Conservation (phyloP, 1,140 invertebrate species). For the Frieseomelitta varia region DNA sequence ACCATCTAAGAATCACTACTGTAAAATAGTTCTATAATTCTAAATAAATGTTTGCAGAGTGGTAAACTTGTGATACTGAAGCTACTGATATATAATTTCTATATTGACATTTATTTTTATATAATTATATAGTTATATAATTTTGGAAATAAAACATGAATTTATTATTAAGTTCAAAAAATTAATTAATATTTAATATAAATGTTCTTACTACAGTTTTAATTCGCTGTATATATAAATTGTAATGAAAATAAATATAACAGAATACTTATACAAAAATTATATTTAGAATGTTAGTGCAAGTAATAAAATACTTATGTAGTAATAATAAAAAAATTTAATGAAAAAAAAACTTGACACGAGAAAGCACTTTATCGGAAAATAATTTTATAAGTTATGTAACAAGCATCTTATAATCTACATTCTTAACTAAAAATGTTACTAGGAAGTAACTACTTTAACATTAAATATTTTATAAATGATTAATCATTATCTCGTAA, state of each 20-base stretch:
- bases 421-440: neutral
- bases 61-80: neutral
- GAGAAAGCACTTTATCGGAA: neutral
- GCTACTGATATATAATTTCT: neutral
- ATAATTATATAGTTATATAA: too few species aligned
- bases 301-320: neutral
- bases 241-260: neutral
- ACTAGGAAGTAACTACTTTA: neutral
- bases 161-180: neutral
- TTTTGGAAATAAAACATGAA: too few species aligned
- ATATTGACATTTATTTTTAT: too few species aligned
- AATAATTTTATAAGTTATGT: neutral
- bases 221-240: neutral
- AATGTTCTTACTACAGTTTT: neutral
- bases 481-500: neutral
- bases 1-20: neutral
- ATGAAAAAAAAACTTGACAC: neutral
- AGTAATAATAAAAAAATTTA: neutral
- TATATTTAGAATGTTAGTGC: neutral
- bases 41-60: neutral
- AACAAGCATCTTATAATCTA: neutral
- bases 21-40: neutral
- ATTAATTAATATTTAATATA: neutral
- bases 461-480: neutral
- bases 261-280: neutral